phyloP scores from a whole-genome alignment of 1,140 invertebrate genomes.

The Solenopsis fugax region DNA sequence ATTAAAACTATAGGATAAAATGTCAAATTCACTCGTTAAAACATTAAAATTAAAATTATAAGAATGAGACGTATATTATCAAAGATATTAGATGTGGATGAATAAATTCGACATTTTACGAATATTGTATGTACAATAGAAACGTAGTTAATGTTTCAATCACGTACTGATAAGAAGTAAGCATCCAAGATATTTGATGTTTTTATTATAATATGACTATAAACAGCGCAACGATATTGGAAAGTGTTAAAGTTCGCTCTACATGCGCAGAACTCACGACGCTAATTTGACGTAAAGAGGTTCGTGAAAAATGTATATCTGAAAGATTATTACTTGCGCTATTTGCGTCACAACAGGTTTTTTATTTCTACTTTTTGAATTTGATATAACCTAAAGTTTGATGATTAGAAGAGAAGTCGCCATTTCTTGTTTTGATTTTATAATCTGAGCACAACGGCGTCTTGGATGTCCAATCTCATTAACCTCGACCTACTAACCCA shows the following conservation, averaged over 20 bases:
- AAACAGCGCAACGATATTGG: background rate
- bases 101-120: conserved; percentile 20
- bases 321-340: background rate
- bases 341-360: background rate
- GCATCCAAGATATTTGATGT: conserved; percentile 3
- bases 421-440: background rate
- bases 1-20: conserved; percentile 22
- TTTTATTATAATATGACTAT: conserved; percentile 20
- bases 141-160: background rate
- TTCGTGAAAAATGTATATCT: background rate
- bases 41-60: background rate
- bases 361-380: background rate
- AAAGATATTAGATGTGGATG: background rate
- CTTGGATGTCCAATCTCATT: conserved; percentile 9
- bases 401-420: background rate
- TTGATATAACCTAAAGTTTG: background rate
- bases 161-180: background rate
- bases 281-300: background rate
- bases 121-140: background rate
- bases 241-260: background rate
- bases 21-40: background rate
- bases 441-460: background rate
- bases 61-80: background rate
- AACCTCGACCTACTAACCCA: conserved; percentile 70
- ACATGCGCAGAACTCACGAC: background rate